These are phyloP conservation scores for Phaenicophaeus curvirostris DNA, from an alignment of 2,797 vertebrate genomes.

Conservation along the genomic window DNA sequence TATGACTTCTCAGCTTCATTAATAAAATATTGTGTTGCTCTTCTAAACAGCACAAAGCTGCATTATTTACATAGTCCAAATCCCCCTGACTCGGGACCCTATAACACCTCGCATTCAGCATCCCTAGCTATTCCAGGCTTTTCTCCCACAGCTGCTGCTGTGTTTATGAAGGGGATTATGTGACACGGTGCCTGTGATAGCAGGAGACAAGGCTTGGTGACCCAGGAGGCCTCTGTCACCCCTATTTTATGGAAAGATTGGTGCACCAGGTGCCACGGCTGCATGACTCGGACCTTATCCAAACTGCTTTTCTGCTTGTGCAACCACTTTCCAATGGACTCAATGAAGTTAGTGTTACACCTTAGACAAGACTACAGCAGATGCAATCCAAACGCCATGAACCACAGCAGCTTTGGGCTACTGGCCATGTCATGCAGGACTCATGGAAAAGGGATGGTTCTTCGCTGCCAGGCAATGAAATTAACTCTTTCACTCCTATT, in stretches of 20 bases:
- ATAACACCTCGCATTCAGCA: constrained; percentile 33
- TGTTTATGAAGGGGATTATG: constrained; percentile 53
- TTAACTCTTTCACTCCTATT: background rate
- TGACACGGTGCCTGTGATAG: constrained; percentile 1
- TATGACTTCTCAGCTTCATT: constrained; percentile 2
- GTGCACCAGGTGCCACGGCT: background rate
- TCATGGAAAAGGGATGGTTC: no score
- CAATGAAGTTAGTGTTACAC: background rate
- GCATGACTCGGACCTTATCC: background rate
- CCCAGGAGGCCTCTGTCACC: background rate
- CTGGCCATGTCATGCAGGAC: no score
- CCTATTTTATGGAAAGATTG: background rate
- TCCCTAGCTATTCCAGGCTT: constrained; percentile 16
- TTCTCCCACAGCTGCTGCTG: constrained; percentile 41
- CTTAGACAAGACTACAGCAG: background rate
- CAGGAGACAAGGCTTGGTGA: background rate
- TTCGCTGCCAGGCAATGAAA: background rate
- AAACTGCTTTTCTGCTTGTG: background rate
- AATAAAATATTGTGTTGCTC: background rate
- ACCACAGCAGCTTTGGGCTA: no score
- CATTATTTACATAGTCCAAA: constrained; percentile 46
- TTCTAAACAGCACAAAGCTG: background rate
- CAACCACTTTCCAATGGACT: background rate
- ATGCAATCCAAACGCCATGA: background rate
- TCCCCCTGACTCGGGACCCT: constrained; percentile 28